phyloP scores from a whole-genome alignment of 2,113 vertebrate species.

The Xyliphius kryptos region DNA sequence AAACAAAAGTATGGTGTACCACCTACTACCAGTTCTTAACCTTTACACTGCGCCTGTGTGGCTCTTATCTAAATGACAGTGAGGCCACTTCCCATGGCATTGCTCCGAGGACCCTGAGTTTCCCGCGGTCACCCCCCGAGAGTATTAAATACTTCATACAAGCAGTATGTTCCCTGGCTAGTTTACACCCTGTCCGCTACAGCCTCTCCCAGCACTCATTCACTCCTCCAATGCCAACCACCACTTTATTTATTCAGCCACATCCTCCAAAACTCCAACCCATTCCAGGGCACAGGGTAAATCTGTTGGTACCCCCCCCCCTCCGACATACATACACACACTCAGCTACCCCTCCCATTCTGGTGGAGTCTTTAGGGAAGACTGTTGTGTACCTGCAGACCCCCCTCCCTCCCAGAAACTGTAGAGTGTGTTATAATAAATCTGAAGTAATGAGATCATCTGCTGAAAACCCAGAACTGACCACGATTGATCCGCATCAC shows the following conservation, averaged over 20 bases:
- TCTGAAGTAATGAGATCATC: too few relatives aligned
- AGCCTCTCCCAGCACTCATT: constrained; percentile 13
- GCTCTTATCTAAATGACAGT: constrained; percentile 30
- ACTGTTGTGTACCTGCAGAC: too few relatives aligned
- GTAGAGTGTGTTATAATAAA: too few relatives aligned
- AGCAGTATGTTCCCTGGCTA: constrained; percentile 1
- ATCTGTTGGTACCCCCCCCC: constrained; percentile 27
- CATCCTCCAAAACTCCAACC: constrained; percentile 59
- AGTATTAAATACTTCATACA: constrained; percentile 12
- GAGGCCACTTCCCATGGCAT: constrained; percentile 36
- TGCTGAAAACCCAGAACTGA: too few relatives aligned
- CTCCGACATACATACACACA: not conserved
- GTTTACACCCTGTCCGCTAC: constrained; percentile 23
- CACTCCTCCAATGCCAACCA: constrained; percentile 12
- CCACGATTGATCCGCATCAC: too few relatives aligned
- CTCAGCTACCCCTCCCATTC: constrained; percentile 7
- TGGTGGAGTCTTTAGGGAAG: too few relatives aligned
- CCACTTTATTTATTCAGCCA: constrained; percentile 66
- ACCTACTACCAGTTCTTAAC: not conserved
- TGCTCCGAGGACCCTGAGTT: constrained; percentile 26
- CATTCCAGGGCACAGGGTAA: constrained; percentile 45
- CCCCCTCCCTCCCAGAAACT: too few relatives aligned
- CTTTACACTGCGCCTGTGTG: not conserved
- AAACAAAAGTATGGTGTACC: not conserved
- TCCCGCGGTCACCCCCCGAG: constrained; percentile 21